Percentiles rank a stretch among this genome's conserved stretches.
phyloP scores from a whole-genome alignment of 2,113 vertebrate genomes.

The Spea bombifrons region DNA sequence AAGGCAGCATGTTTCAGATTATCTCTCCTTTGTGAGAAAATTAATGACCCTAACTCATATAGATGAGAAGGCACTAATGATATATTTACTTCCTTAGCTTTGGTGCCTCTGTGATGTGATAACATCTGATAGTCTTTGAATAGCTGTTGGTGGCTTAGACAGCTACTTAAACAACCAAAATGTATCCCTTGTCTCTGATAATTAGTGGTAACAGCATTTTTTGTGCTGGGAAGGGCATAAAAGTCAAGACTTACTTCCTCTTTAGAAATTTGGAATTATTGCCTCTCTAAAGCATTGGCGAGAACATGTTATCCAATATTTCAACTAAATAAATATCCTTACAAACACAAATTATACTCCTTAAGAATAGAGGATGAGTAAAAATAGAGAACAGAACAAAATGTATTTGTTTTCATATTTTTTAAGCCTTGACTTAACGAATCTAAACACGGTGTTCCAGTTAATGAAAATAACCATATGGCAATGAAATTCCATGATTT shows the following conservation, averaged over 20 bases:
- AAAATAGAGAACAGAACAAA: too few species aligned
- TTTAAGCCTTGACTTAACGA: too few species aligned
- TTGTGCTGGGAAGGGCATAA: not conserved
- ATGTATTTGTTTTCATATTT: too few species aligned
- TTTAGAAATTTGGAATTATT: not conserved
- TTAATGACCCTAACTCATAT: not conserved
- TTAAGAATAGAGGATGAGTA: too few species aligned
- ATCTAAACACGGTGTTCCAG: too few species aligned
- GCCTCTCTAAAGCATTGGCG: not conserved
- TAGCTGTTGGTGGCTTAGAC: not conserved
- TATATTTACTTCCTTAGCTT: constrained; percentile 9
- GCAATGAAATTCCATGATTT: too few species aligned
- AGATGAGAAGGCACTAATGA: constrained; percentile 14
- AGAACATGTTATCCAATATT: too few species aligned
- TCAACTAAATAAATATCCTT: too few species aligned
- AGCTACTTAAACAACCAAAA: not conserved
- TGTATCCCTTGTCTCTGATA: not conserved
- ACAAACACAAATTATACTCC: too few species aligned
- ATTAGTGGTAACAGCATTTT: not conserved
- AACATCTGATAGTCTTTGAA: constrained; percentile 17
- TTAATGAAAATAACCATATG: too few species aligned
- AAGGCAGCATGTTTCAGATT: not conserved
- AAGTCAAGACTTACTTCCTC: not conserved
- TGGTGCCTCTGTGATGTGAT: constrained; percentile 10
- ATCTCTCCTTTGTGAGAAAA: not conserved